These are phyloP conservation scores for Syngnathus scovelli DNA, from an alignment of 2,113 vertebrate species.

Conservation along the genomic window DNA sequence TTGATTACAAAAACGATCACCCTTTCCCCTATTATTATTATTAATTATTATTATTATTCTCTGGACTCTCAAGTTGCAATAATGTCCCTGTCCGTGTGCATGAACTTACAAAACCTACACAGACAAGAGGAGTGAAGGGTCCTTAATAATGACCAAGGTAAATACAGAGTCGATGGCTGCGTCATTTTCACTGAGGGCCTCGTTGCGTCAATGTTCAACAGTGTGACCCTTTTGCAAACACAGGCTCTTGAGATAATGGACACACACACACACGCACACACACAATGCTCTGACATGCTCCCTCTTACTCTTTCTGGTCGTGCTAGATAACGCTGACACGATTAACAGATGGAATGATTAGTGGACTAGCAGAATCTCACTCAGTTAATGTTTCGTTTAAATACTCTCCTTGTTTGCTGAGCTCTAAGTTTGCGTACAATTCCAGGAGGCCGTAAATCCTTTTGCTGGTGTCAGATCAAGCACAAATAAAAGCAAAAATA, in stretches of 20 bases:
- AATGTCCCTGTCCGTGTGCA: background rate
- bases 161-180: conserved; percentile 49
- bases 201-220: conserved; percentile 45
- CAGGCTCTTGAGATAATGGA: conserved; percentile 49
- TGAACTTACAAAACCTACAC: background rate
- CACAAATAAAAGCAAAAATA: conserved; percentile 10
- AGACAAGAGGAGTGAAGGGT: conserved; percentile 14
- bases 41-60: too few species aligned
- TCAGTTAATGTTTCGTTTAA: background rate
- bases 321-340: conserved; percentile 6
- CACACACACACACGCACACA: conserved; percentile 7
- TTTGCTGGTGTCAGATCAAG: background rate
- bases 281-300: background rate
- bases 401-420: background rate
- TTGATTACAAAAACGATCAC: too few species aligned
- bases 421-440: background rate
- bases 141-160: conserved; percentile 41
- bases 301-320: background rate
- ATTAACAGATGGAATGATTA: conserved; percentile 10
- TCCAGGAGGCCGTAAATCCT: conserved; percentile 21
- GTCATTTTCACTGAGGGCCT: conserved; percentile 52
- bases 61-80: too few species aligned
- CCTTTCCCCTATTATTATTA: too few species aligned
- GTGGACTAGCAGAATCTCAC: background rate
- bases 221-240: conserved; percentile 46